Evolutionary conservation across 2,797 vertebrate genomes (phyloP), one percentile per base, ranked within the genome.

Genomic region (Miichthys miiuy): DNA sequence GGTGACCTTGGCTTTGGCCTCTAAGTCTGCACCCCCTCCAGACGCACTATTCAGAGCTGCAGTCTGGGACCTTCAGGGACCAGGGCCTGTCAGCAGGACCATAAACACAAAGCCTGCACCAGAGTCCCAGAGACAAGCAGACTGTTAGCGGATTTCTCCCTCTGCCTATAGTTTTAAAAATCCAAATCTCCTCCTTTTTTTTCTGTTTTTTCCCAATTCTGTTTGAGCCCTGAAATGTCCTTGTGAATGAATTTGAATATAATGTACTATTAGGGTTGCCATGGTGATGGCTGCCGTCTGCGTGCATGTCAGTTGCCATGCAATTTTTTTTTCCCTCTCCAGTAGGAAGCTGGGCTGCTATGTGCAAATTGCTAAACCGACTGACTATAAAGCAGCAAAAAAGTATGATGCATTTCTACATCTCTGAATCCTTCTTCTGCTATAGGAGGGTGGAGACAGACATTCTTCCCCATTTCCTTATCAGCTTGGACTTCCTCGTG

Each of bases 221-320:
- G 62, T 83, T 85, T 58, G 42, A 85, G 80, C 75, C 84, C 68
- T 21, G 63, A 84, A 79, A 79, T 81, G 83, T 91, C 86, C 88
- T 89, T 87, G 79, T 86, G 88, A 92, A 78, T 89, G 88, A 87
- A 91, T 93, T 84, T 85, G 66, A 91, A 87, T 92, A 77, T 92
- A 77, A 89, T 92, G 85, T 91, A 82, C 89, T 87, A 86, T 94
- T 89, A 90, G 73, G 27, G 94, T 95, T 95, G 92, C 93, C 88
- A 94, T 93, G 92, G 92, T 27, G 88, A 95, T 77, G 63, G 77
- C 86, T 92, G 79, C 77, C 68, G 72, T 89, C 87, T 87, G 79
- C 61, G 88, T 80, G 70, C 89, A 79, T 88, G 88, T 93, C 90
- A 86, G 94, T 94, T 94, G 90, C 94, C 91, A 93, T 93, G 92